phyloP scores from a whole-genome alignment of 2,888 invertebrate species.

The Ellobium chinense region DNA sequence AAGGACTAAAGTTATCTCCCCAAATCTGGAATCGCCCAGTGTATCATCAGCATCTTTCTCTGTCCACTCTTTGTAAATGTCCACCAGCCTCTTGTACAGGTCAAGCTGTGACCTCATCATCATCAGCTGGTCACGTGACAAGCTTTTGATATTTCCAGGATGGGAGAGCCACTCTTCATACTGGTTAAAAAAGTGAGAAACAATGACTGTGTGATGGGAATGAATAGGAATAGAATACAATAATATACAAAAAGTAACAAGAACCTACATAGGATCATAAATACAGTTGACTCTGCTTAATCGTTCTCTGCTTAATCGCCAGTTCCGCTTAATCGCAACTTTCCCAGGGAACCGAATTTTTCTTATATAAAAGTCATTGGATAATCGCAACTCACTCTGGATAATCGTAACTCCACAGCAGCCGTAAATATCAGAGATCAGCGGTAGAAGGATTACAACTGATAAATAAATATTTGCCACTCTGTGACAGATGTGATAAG shows the following conservation, averaged over 20 bases:
- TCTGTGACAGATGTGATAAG: too few relatives aligned
- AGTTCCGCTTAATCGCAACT: too few relatives aligned
- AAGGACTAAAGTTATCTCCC: conserved; percentile 17
- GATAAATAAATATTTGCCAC: too few relatives aligned
- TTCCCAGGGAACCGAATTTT: too few relatives aligned
- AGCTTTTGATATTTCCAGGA: not conserved
- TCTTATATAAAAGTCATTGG: too few relatives aligned
- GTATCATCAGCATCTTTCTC: not conserved
- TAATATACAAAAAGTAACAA: not conserved
- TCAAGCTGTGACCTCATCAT: conserved; percentile 14
- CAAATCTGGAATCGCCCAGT: not conserved
- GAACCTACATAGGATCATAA: too few relatives aligned
- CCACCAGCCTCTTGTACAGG: conserved; percentile 25
- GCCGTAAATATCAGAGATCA: too few relatives aligned
- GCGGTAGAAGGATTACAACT: too few relatives aligned
- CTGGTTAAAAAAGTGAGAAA: not conserved
- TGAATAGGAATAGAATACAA: not conserved
- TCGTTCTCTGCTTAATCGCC: too few relatives aligned
- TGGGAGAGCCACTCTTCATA: conserved; percentile 30
- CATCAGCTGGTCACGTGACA: not conserved
- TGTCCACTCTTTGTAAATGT: conserved; percentile 20
- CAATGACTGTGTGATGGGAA: not conserved
- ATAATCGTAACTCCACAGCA: too few relatives aligned
- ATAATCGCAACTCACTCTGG: too few relatives aligned
- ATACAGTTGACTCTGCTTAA: too few relatives aligned